Base-by-base conservation (phyloP, 2,888 invertebrate species). In the Microctonus brassicae region DNA sequence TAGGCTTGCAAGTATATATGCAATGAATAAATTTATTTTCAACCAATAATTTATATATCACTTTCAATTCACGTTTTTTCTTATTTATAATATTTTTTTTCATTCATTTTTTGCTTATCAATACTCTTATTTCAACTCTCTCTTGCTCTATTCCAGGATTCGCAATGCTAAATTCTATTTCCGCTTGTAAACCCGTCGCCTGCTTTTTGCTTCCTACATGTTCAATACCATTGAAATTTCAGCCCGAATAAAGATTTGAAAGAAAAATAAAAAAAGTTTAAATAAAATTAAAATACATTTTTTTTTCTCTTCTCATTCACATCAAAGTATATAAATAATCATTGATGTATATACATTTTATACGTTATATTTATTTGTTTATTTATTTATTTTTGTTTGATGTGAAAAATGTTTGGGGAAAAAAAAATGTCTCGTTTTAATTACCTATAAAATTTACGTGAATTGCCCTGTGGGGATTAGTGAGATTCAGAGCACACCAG, bases 91-190 rank as follows among this genome's bases (percentile, higher is more conserved):
- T 11, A 63, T 62, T 62, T 70, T 58, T 53, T 64, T 52, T 68
- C 29, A 63, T 52, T 42, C 57, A n/a, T n/a, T n/a, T 57, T 53
- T 58, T 62, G 29, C 57, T 58, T n/a, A n/a, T n/a, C n/a, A n/a
- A 58, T 47, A 3, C 6, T 6, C 4, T 33, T 33, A 33, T 6
- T 47, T 62, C 63, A 69, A 73, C 68, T 36, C 58, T 65, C 53
- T 55, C 67, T 62, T 33, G 29, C 52, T 47, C 58, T 47, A 74
- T 47, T 47, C 22, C 47, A 57, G 70, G 4, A 24, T 26, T 36
- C 36, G 70, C 65, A 39, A 74, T 75, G 76, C 77, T 77, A 81
- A 83, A 83, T 78, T 83, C 80, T 79, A 83, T 84, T 82, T 83
- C 80, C 81, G 82, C 74, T 82, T 81, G 79, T 80, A 80, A 77